Percentiles rank a stretch among this genome's conserved stretches.
These are phyloP conservation scores for Antheraea assamensis DNA, from an alignment of 2,888 invertebrate genomes.

Conservation along the genomic window DNA sequence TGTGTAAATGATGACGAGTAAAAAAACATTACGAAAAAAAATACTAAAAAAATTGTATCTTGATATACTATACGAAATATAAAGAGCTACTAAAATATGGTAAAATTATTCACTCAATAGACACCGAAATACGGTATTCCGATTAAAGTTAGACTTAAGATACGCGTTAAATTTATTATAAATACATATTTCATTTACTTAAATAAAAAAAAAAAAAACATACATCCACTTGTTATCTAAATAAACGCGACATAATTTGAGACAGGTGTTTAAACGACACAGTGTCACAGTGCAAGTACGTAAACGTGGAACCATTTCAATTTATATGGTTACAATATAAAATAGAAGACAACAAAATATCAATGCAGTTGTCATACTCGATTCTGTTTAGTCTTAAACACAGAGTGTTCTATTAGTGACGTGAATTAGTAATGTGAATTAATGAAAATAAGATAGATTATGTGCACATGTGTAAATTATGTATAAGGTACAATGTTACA, in stretches of 20 bases:
- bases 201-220: background rate
- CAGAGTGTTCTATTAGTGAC: background rate
- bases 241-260: slow-evolving; percentile 34
- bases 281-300: background rate
- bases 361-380: background rate
- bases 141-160: background rate
- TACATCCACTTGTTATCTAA: background rate
- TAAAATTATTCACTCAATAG: background rate
- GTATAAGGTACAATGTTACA: background rate
- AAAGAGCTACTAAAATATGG: background rate
- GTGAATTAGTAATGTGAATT: background rate
- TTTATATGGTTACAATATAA: slow-evolving; percentile 1
- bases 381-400: background rate
- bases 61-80: too few relatives aligned
- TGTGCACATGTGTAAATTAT: background rate
- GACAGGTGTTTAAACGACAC: slow-evolving; percentile 18
- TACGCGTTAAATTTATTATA: background rate
- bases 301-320: background rate
- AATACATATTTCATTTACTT: background rate
- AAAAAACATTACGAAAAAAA: too few relatives aligned
- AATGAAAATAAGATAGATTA: background rate
- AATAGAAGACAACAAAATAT: background rate
- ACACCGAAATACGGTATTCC: background rate
- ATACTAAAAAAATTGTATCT: too few relatives aligned
- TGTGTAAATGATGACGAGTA: too few relatives aligned